These are phyloP conservation scores for Eulemur rubriventer DNA, from an alignment of 2,797 vertebrate genomes.

Conservation along the genomic window DNA sequence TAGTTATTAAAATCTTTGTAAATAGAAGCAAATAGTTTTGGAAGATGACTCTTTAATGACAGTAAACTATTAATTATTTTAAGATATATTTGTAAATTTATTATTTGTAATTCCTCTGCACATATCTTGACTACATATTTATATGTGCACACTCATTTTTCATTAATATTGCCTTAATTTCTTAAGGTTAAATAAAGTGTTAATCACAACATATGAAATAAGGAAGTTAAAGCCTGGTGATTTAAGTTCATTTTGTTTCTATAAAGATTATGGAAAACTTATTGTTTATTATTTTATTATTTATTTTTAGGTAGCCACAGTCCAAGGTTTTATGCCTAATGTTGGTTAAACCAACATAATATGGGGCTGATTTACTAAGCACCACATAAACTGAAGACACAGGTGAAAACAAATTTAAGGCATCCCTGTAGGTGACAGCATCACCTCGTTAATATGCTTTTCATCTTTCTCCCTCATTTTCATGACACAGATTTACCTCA, in stretches of 20 bases:
- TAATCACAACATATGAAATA: not conserved
- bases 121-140: not conserved
- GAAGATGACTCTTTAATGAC: not conserved
- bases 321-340: not conserved
- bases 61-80: not conserved
- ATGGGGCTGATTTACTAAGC: not conserved
- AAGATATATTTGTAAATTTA: slow-evolving; percentile 11
- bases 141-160: not conserved
- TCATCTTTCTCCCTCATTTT: not conserved
- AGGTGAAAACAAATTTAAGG: not conserved
- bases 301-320: not conserved
- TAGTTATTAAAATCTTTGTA: not conserved
- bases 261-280: not conserved
- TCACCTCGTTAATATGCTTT: not conserved
- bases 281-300: not conserved
- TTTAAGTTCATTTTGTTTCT: not conserved
- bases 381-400: not conserved
- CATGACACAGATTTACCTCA: not conserved
- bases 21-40: slow-evolving; percentile 13
- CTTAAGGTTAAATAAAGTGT: not conserved
- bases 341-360: not conserved
- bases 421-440: not conserved
- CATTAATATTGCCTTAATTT: not conserved
- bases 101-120: not conserved
- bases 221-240: not conserved